These are phyloP conservation scores for Leptinotarsa lineolata DNA, from an alignment of 1,140 invertebrate species.

Conservation along the genomic window DNA sequence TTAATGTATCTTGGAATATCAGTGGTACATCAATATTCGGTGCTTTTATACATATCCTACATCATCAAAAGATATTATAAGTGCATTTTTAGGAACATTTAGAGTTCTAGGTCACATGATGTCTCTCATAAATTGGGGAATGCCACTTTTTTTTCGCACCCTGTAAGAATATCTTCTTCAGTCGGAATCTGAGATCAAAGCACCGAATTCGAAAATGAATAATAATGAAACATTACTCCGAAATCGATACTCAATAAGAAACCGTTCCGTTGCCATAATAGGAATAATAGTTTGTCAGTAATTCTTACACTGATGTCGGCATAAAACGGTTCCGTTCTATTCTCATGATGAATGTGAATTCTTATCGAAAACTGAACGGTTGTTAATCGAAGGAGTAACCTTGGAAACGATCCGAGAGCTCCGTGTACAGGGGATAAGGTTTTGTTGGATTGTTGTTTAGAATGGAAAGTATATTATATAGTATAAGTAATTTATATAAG, in stretches of 20 bases:
- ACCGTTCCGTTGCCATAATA: background rate
- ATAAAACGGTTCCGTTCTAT: background rate
- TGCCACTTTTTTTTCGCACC: background rate
- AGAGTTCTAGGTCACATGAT: too few relatives aligned
- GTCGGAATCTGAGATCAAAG: background rate
- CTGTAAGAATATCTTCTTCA: background rate
- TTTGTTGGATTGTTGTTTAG: too few relatives aligned
- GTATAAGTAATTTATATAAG: too few relatives aligned
- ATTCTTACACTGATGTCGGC: background rate
- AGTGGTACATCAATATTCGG: too few relatives aligned
- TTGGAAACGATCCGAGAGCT: background rate
- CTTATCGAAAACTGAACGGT: background rate
- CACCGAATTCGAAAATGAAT: background rate
- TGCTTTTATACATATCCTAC: too few relatives aligned
- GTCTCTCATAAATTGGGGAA: too few relatives aligned
- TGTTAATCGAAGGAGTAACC: background rate
- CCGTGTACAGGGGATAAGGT: background rate
- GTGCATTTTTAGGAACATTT: too few relatives aligned
- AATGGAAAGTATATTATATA: too few relatives aligned
- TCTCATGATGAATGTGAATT: background rate
- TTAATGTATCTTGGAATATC: too few relatives aligned
- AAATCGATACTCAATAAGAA: background rate
- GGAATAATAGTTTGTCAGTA: constrained; percentile 6
- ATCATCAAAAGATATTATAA: too few relatives aligned
- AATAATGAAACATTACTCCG: background rate